A percentile compares a stretch with the other conserved stretches of the same genome.
Conservation (phyloP, 2,797 vertebrate genomes). For the Emys orbicularis region DNA sequence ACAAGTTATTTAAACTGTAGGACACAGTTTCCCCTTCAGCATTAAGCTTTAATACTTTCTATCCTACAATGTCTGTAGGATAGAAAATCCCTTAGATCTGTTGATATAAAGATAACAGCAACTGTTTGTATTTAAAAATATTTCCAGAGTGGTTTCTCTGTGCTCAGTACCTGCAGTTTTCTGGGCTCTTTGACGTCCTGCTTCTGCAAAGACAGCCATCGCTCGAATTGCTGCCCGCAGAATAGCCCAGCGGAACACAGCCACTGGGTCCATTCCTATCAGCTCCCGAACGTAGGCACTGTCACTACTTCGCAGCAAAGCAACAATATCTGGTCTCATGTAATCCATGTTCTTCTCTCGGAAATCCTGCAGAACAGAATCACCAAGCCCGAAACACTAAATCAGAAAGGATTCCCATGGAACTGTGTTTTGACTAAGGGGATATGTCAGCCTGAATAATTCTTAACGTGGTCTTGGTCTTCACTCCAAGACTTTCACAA, state of each 20-base stretch:
- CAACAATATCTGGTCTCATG: conserved; percentile 98
- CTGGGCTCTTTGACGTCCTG: conserved; percentile 87
- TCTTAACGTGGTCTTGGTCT: fast-evolving
- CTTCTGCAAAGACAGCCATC: conserved; percentile 92
- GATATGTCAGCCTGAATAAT: not conserved
- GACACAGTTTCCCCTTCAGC: not conserved
- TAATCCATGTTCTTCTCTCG: conserved; percentile 99
- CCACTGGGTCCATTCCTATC: conserved; percentile 97
- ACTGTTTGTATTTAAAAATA: fast-evolving
- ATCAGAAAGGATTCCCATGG: not conserved
- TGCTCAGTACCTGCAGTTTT: conserved; percentile 84
- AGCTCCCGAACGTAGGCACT: conserved; percentile 93
- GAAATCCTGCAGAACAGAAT: conserved; percentile 87
- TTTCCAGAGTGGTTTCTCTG: not conserved
- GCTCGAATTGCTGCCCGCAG: conserved; percentile 90
- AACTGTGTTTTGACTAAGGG: not conserved
- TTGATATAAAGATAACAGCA: not conserved
- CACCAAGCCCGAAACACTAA: fast-evolving
- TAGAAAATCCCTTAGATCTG: not conserved
- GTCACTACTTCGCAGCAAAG: conserved; percentile 93
- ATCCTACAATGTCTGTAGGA: not conserved
- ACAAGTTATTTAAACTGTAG: not conserved
- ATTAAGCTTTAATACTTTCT: fast-evolving
- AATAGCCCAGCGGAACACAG: conserved; percentile 97
- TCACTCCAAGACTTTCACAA: too few relatives aligned